These are phyloP conservation scores for Nephrotoma flavescens DNA, from an alignment of 2,888 invertebrate species.

Conservation along the genomic window DNA sequence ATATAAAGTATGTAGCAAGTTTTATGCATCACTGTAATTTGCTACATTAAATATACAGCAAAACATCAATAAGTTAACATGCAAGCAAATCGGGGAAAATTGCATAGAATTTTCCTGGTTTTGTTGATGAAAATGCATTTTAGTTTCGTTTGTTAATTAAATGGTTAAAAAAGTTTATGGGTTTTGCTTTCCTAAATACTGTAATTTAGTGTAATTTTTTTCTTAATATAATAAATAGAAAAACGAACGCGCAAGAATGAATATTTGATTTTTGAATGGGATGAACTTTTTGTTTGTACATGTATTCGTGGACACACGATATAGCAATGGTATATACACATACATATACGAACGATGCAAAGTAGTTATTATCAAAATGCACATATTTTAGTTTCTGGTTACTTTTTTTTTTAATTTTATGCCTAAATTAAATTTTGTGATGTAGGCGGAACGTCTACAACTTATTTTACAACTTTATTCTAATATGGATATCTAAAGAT, in stretches of 20 bases:
- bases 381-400: not conserved
- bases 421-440: not conserved
- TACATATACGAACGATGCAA: not conserved
- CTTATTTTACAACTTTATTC: no score
- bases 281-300: not conserved
- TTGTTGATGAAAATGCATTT: not conserved
- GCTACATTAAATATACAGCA: not conserved
- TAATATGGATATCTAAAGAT: no score
- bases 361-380: not conserved
- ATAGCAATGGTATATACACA: not conserved
- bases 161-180: not conserved
- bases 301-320: not conserved
- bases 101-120: not conserved
- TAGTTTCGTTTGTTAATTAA: not conserved
- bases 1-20: not conserved
- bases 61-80: not conserved
- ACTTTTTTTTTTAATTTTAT: not conserved
- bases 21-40: not conserved
- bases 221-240: not conserved
- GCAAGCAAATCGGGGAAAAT: not conserved
- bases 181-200: not conserved
- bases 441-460: not conserved
- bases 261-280: not conserved
- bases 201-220: not conserved
- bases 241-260: not conserved